A percentile compares a stretch with the other conserved stretches of the same genome.
phyloP scores from a whole-genome alignment of 1,140 invertebrate genomes.

The Chrysoperla carnea region DNA sequence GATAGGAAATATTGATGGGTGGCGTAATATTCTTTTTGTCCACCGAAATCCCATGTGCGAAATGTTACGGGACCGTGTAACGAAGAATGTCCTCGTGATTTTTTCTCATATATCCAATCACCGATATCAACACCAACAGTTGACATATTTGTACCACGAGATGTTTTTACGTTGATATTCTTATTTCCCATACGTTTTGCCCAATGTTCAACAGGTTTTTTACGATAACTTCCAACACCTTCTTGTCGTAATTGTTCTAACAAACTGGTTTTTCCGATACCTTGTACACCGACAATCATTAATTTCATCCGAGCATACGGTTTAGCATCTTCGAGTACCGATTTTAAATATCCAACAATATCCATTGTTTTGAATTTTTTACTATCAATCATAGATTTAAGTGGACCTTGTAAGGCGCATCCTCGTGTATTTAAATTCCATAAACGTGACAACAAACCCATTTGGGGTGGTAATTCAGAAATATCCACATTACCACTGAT shows the following conservation, averaged over 20 bases:
- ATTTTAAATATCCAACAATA: conserved; percentile 88
- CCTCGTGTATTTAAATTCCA: conserved; percentile 92
- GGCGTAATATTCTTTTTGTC: conserved; percentile 90
- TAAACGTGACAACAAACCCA: conserved; percentile 80
- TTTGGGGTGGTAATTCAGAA: conserved; percentile 76
- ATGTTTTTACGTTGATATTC: conserved; percentile 54
- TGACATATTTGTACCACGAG: conserved; percentile 66
- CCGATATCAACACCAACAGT: conserved; percentile 95
- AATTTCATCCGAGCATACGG: conserved; percentile 92
- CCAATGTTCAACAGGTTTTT: conserved; percentile 75
- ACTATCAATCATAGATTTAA: conserved; percentile 81
- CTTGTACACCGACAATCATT: conserved; percentile 92
- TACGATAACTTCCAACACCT: conserved; percentile 54
- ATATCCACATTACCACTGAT: conserved; percentile 78
- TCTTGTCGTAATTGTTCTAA: conserved; percentile 76
- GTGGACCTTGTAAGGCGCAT: conserved; percentile 73
- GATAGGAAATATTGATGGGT: conserved; percentile 98
- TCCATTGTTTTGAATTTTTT: conserved; percentile 94
- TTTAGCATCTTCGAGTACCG: conserved; percentile 74
- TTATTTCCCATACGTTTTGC: conserved; percentile 86
- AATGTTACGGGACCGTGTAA: conserved; percentile 79
- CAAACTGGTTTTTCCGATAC: conserved; percentile 87
- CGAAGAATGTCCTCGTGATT: conserved; percentile 37
- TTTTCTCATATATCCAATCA: conserved; percentile 84
- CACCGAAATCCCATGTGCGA: conserved; percentile 98